Base-by-base conservation (phyloP, 2,113 vertebrate species). In the Sturnira hondurensis region DNA sequence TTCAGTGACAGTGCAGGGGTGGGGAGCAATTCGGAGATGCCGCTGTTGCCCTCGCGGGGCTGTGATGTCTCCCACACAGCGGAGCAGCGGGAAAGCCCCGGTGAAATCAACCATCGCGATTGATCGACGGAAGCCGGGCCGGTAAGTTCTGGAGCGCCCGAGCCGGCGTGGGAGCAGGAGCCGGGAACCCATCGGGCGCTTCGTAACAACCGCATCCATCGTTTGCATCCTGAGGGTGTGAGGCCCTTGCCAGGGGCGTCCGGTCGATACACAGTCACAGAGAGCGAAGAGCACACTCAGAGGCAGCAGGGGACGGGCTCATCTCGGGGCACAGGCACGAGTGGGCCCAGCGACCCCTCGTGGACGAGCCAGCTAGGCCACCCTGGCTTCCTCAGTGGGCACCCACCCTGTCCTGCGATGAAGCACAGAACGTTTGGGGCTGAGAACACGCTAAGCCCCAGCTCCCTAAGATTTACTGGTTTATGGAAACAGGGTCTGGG, bases 1-100 rank as follows among this genome's bases (percentile, higher is more conserved):
- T 97, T 88, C 87, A 96, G 96, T 86, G 36, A 28, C 97, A 98
- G 99, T 98, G 98, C 98, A 98, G 94, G 98, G 98, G 98, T 89
- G 95, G 98, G 90, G 97, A 97, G 97, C 96, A 94, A 97, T 85
- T 98, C 97, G 98, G 98, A 98, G 97, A 98, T 96, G 97, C 86
- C 96, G 97, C 96, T 87, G 96, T 91, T 96, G 97, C 97, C 96
- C 97, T 97, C 97, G 91, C 97, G 98, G 97, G 96, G 96, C 71
- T 92, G 92, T 95, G 86, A 24, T 96, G 96, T 94, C 96, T 97
- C 65, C 97, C 2, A 84, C 91, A 93, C 74, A 97, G 86, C 19
- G 77, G 92, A 93, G 93, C 73, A 91, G 93, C 70, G 45, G n/a
- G 95, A 96, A 61, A 36, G 92, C 96, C 89, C 41, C 24, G 65